Base-by-base conservation (phyloP, 1,140 invertebrate genomes). In the Hyles euphorbiae region DNA sequence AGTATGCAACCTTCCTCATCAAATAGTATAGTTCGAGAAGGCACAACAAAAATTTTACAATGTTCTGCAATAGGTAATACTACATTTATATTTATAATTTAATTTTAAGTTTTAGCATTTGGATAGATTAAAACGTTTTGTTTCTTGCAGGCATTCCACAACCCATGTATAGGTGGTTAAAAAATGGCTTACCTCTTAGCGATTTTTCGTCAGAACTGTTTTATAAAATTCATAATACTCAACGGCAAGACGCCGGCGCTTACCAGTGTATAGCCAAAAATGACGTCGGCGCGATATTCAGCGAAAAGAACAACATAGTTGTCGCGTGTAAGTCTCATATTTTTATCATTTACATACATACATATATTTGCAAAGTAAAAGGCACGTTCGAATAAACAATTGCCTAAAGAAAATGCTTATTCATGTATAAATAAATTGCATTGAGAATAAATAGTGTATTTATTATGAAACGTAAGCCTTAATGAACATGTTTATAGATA, bases 241-340 rank as follows among this genome's bases (percentile, higher is more conserved):
- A 92, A 56, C 90, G 93, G 36, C 91, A 93, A 56, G 95, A 98
- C 86, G 94, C 94, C 36, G 97, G 97, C 10, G 92, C 93, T 43
- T 98, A 98, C 86, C 94, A 97, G 77, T 98, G 97, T 88, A 93
- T 97, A 51, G 97, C 97, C 7, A 93, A 92, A 59, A 98, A 98
- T 86, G 93, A 95, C 67, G 96, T 96, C 50, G 97, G 97, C 47
- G 94, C 96, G 50, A 95, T 98, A 80, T 93, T 97, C 77, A 97
- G 96, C 81, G 94, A 97, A 75, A 94, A 95, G 83, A 95, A 96
- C 72, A 91, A 94, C 67, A 93, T 98, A 53, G 92, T 94, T 51
- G 95, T 98, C 55, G 96, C 96, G 46, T 98, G 97, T 98, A 92
- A 95, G 96, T 94, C n/a, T 55, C 22, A 22, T 22, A 11, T 48